Evolutionary conservation across 2,797 vertebrate genomes (phyloP).

Genomic region (Phrynocephalus vlangalii): DNA sequence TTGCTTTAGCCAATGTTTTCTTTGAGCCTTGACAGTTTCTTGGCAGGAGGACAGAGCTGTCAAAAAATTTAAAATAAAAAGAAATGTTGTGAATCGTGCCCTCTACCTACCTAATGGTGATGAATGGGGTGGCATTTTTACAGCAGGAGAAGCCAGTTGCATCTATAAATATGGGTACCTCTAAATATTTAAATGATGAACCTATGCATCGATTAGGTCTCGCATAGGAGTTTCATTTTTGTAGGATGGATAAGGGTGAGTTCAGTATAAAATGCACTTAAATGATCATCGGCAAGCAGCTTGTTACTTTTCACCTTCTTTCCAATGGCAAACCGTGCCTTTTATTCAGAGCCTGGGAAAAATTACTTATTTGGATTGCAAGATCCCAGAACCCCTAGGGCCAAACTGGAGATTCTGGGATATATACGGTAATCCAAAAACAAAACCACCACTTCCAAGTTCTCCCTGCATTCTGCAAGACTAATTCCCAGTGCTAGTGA

Average conservation of each 20-base stretch:
- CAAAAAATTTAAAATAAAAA: background rate
- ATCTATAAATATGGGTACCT: background rate
- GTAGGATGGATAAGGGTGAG: background rate
- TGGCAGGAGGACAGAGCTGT: conserved; percentile 30
- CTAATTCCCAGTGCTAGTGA: background rate
- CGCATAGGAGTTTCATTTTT: too few relatives aligned
- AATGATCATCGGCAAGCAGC: conserved; percentile 18
- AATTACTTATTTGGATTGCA: too few relatives aligned
- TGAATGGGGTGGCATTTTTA: background rate
- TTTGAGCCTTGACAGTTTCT: conserved; percentile 2
- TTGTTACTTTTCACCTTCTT: conserved; percentile 19
- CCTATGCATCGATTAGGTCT: background rate
- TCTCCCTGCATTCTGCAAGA: background rate
- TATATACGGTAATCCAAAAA: too few relatives aligned
- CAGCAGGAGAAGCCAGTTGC: background rate
- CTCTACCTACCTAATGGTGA: background rate
- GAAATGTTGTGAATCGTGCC: background rate
- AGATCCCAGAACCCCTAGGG: too few relatives aligned
- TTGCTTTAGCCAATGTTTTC: background rate
- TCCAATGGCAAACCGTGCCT: conserved; percentile 30
- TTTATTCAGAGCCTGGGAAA: too few relatives aligned
- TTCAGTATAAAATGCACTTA: too few relatives aligned
- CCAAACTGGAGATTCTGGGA: too few relatives aligned
- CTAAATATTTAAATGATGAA: background rate
- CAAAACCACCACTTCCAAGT: too few relatives aligned